Evolutionary conservation across 2,113 vertebrate species (phyloP), one percentile per base, ranked within the genome.

Genomic region (Athene cunicularia): DNA sequence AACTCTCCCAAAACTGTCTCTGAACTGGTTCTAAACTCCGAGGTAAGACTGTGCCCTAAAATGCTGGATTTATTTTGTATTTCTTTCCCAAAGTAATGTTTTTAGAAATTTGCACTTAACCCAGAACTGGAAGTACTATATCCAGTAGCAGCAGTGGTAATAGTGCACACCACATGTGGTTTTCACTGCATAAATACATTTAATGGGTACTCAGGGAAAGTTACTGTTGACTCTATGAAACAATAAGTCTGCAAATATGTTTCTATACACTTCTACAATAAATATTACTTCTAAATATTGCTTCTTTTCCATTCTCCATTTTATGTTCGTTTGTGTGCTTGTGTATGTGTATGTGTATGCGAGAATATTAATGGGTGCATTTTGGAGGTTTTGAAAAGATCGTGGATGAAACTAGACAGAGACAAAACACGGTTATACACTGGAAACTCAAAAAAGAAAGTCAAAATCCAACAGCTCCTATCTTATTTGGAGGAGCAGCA

Each of bases 381-480:
- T 47, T 43, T 76, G 47, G 32, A 75, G 21, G 33, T 12, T 67
- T 71, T 80, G 7, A 87, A 52, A 19, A 76, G 10, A 37, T 66
- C 30, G 3, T 60, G 20, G 15, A 71, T 58, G 22, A 73, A 37
- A 32, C 33, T 3, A 90, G 20, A n/a, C 6, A 64, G n/a, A 88
- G 15, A 33, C 4, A 94, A 90, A 88, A n/a, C 27, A 64, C 0
- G 0, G 5, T 26, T 53, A 83, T 60, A n/a, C 7, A 52, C 12
- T 45, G 13, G 12, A 68, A 92, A 76, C 14, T 24, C 43, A 52
- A 50, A 83, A 37, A 67, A 56, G 6, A 5, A 81, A 85, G 21
- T 27, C 0, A 64, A 92, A 88, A 62, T 86, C 19, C 24, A 75
- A 14, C 11, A 80, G 8, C 2, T 90, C 7, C 11, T 60, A 19